phyloP scores from a whole-genome alignment of 2,888 invertebrate species.

The Trachelus troglodyta region DNA sequence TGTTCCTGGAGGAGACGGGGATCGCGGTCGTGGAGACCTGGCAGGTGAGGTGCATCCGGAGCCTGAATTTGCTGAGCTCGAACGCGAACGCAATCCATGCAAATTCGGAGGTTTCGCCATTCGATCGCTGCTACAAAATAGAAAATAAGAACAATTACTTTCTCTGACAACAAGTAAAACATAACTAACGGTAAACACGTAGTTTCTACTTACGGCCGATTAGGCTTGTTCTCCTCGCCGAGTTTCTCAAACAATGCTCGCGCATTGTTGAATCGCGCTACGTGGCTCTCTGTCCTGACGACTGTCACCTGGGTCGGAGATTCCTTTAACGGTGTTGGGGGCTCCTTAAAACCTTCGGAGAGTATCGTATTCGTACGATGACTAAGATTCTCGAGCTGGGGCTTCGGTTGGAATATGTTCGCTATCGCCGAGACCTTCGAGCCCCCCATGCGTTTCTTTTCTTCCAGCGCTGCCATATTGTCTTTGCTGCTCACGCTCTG shows the following conservation, averaged over 20 bases:
- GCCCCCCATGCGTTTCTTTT: constrained; percentile 75
- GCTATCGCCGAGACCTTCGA: constrained; percentile 92
- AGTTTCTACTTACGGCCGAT: constrained; percentile 49
- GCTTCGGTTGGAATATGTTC: constrained; percentile 83
- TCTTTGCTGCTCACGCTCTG: constrained; percentile 13
- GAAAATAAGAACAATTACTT: constrained; percentile 2
- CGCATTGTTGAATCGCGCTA: constrained; percentile 91
- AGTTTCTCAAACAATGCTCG: constrained; percentile 92
- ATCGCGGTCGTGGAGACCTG: constrained; percentile 68
- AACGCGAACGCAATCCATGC: constrained; percentile 72
- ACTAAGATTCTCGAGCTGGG: constrained; percentile 57
- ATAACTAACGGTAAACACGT: background rate
- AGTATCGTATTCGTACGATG: constrained; percentile 55
- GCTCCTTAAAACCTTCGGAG: constrained; percentile 62
- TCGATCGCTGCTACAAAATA: constrained; percentile 35
- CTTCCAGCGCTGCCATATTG: constrained; percentile 74
- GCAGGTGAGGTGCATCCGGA: constrained; percentile 72
- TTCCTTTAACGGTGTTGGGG: constrained; percentile 64
- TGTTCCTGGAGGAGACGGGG: constrained; percentile 58
- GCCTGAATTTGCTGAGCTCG: constrained; percentile 75
- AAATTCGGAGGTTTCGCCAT: constrained; percentile 65
- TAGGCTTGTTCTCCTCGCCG: constrained; percentile 77
- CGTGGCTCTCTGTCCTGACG: constrained; percentile 88
- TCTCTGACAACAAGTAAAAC: background rate
- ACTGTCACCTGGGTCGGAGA: constrained; percentile 74